These are phyloP conservation scores for Metaphire vulgaris DNA, from an alignment of 1,140 invertebrate species.

Conservation along the genomic window DNA sequence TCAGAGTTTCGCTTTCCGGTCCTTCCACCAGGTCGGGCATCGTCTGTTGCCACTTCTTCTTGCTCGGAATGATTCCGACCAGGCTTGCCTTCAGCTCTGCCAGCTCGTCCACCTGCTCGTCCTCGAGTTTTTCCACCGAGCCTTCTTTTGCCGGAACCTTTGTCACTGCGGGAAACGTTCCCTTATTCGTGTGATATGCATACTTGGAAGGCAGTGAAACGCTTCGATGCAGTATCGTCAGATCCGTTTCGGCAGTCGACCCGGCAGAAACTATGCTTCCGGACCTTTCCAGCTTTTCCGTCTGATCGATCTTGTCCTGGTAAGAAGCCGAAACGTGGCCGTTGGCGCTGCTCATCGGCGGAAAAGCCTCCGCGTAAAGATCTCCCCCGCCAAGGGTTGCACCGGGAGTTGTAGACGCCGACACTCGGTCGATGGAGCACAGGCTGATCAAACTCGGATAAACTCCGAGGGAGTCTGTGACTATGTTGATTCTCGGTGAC, in stretches of 20 bases:
- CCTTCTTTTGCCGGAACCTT: slow-evolving; percentile 1
- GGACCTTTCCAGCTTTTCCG: background rate
- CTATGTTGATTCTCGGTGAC: slow-evolving; percentile 12
- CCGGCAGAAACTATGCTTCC: background rate
- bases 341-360: background rate
- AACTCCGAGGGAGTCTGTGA: slow-evolving; percentile 6
- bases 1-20: slow-evolving; percentile 18
- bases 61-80: background rate
- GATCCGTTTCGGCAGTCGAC: background rate
- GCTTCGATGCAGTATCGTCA: background rate
- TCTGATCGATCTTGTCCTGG: background rate
- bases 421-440: background rate
- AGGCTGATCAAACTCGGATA: slow-evolving; percentile 18
- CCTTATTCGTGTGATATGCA: background rate
- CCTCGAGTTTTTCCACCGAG: background rate
- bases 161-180: background rate
- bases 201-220: slow-evolving; percentile 5
- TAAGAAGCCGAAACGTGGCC: background rate
- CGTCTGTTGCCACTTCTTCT: slow-evolving; percentile 22
- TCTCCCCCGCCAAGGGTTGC: too few relatives aligned
- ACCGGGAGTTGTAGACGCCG: background rate
- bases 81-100: slow-evolving; percentile 9
- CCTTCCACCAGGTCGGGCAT: slow-evolving; percentile 22
- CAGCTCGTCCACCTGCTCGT: slow-evolving; percentile 11
- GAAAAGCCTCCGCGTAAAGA: background rate